Conservation (phyloP, 1,140 invertebrate species). For the Aphaenogaster ashmeadi region DNA sequence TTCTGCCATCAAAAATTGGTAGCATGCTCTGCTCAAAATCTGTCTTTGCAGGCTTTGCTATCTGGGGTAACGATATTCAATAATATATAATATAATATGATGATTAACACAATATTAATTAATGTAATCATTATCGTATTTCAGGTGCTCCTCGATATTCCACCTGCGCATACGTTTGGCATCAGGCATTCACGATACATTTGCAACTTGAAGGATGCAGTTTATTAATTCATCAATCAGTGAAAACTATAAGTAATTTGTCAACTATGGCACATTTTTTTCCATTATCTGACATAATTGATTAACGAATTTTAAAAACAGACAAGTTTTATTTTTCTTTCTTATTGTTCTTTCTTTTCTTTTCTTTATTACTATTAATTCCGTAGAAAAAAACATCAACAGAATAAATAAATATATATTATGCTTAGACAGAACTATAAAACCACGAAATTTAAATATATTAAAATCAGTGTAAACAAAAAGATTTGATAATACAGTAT, state of each 20-base stretch:
- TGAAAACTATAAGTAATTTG: slow-evolving; percentile 6
- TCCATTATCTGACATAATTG: neutral
- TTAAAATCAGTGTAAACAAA: neutral
- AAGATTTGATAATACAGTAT: neutral
- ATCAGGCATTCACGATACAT: slow-evolving; percentile 95
- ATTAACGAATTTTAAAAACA: slow-evolving; percentile 21
- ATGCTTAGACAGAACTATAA: neutral
- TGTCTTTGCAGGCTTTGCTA: too few species aligned
- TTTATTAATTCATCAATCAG: slow-evolving; percentile 75
- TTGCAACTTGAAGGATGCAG: slow-evolving; percentile 88
- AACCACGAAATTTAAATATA: neutral
- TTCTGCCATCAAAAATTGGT: too few species aligned
- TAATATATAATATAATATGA: slow-evolving; percentile 10
- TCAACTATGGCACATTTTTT: neutral
- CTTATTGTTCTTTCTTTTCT: neutral
- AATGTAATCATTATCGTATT: slow-evolving; percentile 57
- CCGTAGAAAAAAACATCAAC: neutral
- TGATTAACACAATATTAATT: slow-evolving; percentile 29
- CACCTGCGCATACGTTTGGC: slow-evolving; percentile 93
- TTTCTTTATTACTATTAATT: slow-evolving; percentile 30
- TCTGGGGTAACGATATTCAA: neutral
- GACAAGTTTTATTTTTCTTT: neutral
- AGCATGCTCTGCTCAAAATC: too few species aligned
- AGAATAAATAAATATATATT: slow-evolving; percentile 4
- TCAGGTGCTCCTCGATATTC: slow-evolving; percentile 88